Base-by-base conservation (phyloP, 2,797 vertebrate genomes). In the Meriones psammophilus region DNA sequence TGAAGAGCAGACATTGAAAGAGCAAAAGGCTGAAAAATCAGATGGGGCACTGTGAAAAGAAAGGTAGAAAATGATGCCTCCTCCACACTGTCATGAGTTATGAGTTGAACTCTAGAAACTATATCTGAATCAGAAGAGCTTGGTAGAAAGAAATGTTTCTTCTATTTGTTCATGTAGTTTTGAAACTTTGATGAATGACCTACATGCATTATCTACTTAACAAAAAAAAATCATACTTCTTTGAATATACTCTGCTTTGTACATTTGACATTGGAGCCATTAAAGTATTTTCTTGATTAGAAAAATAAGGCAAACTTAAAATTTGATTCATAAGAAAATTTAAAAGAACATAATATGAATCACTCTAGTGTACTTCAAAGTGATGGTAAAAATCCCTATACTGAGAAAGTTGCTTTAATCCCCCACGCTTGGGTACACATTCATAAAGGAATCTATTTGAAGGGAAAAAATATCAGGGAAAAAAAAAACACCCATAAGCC, bases 341-440 rank as follows among this genome's bases (percentile, higher is more conserved):
- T 89, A 36, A 89, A 92, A n/a, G 78, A 90, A 62, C 33, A 50
- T 68, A 73, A 84, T 89, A 64, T 42, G 5, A 84, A 73, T 95
- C 85, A 85, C 24, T 4, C 88, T 62, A 85, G 3, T 76, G 14
- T 87, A 46, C 64, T 71, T 97, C 71, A 79, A 80, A 66, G 6
- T 79, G 58, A 66, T 89, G 60, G 28, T 54, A 95, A 87, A 68
- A 88, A 54, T 83, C 30, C 17, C 83, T 84, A 54, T 3, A 73
- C 15, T n/a, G 66, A 77, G 24, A 33, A 96, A 91, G 74, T 73
- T 50, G 81, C 24, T 88, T 91, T 46, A 92, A 91, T 89, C n/a
- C 7, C 7, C 7, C 76, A 1, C 30, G 89, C 77, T 96, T 85
- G 8, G 39, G 9, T 62, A n/a, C 66, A 78, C 0, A 20, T 93